A percentile compares a stretch with the other conserved stretches of the same genome.
Evolutionary conservation across 2,797 vertebrate species (phyloP).

Genomic region (Myotis daubentonii): DNA sequence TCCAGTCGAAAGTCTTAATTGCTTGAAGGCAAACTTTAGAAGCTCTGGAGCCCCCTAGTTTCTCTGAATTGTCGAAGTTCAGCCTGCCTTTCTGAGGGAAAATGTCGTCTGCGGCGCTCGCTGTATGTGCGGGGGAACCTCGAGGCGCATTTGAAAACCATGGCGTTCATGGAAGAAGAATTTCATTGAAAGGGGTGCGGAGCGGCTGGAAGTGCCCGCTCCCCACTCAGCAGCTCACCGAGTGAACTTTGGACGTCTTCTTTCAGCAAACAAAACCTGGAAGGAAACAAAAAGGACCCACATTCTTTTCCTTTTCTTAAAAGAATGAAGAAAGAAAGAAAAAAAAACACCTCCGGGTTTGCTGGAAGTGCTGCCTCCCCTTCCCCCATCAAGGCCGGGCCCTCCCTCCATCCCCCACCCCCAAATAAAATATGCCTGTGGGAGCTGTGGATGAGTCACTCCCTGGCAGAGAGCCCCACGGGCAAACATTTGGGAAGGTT

Average conservation of each 20-base stretch:
- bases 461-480: slow-evolving; percentile 77
- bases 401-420: slow-evolving; percentile 72
- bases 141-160: background rate
- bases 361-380: slow-evolving; percentile 56
- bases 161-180: slow-evolving; percentile 67
- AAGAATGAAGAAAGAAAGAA: background rate
- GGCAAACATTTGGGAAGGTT: slow-evolving; percentile 83
- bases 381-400: slow-evolving; percentile 58
- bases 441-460: slow-evolving; percentile 80
- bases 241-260: slow-evolving; percentile 76
- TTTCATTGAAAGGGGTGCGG: slow-evolving; percentile 75
- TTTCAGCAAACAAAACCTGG: slow-evolving; percentile 78
- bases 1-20: slow-evolving; percentile 18
- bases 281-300: slow-evolving; percentile 74
- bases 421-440: slow-evolving; percentile 82
- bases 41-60: background rate
- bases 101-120: slow-evolving; percentile 54
- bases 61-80: slow-evolving; percentile 6
- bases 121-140: background rate
- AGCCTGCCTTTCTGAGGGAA: slow-evolving; percentile 34
- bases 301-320: slow-evolving; percentile 69
- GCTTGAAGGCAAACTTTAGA: slow-evolving; percentile 54
- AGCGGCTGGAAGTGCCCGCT: slow-evolving; percentile 39
- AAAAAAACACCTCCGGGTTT: slow-evolving; percentile 57
- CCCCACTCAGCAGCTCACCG: background rate